phyloP scores from a whole-genome alignment of 2,888 invertebrate species.

The Sialis fuliginosa region DNA sequence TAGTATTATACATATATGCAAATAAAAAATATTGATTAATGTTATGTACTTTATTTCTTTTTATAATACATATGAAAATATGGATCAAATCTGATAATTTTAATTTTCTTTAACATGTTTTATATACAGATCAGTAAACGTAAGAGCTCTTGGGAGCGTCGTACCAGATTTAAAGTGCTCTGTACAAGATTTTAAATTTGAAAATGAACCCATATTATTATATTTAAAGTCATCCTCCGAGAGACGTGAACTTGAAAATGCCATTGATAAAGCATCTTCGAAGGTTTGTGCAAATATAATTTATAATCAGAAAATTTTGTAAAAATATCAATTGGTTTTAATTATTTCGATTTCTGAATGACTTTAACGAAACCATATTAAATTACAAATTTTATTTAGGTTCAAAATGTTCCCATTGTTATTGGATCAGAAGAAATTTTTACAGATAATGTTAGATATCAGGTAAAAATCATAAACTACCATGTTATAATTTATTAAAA shows the following conservation, averaged over 20 bases:
- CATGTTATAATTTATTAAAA: slow-evolving; percentile 2
- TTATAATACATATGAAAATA: too few species aligned
- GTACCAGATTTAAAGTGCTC: slow-evolving; percentile 36
- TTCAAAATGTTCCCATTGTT: slow-evolving; percentile 86
- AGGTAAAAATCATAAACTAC: slow-evolving; percentile 40
- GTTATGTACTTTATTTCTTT: too few species aligned
- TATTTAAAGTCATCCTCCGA: slow-evolving; percentile 75
- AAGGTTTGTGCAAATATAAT: slow-evolving; percentile 13
- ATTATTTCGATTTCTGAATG: background rate
- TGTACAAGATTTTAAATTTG: slow-evolving; percentile 45
- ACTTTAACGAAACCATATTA: background rate
- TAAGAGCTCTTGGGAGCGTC: slow-evolving; percentile 39
- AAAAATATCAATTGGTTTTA: background rate
- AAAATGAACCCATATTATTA: slow-evolving; percentile 65
- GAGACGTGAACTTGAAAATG: slow-evolving; percentile 49
- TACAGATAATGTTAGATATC: slow-evolving; percentile 57
- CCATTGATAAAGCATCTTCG: slow-evolving; percentile 43
- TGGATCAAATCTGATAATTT: too few species aligned
- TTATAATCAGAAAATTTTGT: background rate
- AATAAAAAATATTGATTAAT: too few species aligned
- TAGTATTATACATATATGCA: too few species aligned
- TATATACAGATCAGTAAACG: slow-evolving; percentile 16
- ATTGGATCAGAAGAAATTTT: slow-evolving; percentile 80
- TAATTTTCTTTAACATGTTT: background rate
- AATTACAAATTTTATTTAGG: slow-evolving; percentile 13